Percentiles rank a stretch among this genome's conserved stretches.
Conservation (phyloP, 2,888 invertebrate genomes). For the Sabatieria punctata region DNA sequence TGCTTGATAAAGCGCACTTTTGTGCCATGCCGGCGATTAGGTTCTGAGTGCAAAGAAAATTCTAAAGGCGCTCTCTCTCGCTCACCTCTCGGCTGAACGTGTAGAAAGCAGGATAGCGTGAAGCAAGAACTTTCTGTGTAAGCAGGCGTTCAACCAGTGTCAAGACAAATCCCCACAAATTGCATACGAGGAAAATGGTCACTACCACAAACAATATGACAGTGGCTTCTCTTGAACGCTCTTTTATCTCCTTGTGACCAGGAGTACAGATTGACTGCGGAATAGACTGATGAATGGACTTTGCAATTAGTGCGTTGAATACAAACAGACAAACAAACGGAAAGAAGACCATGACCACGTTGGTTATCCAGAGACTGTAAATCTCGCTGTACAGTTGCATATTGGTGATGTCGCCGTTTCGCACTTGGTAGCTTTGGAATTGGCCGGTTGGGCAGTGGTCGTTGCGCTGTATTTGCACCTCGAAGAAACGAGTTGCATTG, state of each 20-base stretch:
- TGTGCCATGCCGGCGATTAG: too few species aligned
- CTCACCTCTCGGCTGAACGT: conserved; percentile 37
- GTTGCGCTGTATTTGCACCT: conserved; percentile 16
- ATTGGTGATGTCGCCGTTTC: background rate
- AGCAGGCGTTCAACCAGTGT: conserved; percentile 21
- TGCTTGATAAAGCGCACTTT: too few species aligned
- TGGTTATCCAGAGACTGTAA: conserved; percentile 84
- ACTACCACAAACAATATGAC: conserved; percentile 23
- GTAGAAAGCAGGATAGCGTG: conserved; percentile 18
- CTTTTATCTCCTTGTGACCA: conserved; percentile 18
- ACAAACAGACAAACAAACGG: conserved; percentile 72
- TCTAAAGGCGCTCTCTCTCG: too few species aligned
- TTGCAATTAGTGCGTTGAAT: conserved; percentile 74
- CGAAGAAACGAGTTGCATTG: conserved; percentile 26
- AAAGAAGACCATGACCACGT: conserved; percentile 77
- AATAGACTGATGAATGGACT: conserved; percentile 55
- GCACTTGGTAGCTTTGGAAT: background rate
- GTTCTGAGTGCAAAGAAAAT: too few species aligned
- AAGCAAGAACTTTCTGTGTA: conserved; percentile 16
- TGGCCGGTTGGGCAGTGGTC: background rate
- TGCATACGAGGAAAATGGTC: conserved; percentile 24
- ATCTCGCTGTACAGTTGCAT: conserved; percentile 56
- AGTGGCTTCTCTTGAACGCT: conserved; percentile 24
- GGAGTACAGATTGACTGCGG: conserved; percentile 10
- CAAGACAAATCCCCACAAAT: conserved; percentile 25